These are phyloP conservation scores for Temnothorax longispinosus DNA, from an alignment of 1,140 invertebrate species.

Conservation along the genomic window DNA sequence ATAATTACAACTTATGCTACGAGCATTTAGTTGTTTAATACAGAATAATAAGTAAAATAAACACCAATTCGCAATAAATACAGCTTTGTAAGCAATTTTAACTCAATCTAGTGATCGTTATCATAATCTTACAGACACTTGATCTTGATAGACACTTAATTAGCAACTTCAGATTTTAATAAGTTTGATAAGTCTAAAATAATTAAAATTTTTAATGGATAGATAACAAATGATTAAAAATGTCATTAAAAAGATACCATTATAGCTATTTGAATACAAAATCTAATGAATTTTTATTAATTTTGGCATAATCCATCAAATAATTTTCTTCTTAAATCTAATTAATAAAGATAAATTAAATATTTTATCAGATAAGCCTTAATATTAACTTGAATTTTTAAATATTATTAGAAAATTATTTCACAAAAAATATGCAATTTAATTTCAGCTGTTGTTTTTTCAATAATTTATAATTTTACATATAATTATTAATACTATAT, in stretches of 20 bases:
- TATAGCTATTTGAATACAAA: neutral
- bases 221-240: neutral
- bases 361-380: neutral
- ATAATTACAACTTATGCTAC: neutral
- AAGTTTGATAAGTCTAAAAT: neutral
- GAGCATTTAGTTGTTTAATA: neutral
- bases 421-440: neutral
- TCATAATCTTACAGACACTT: neutral
- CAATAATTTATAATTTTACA: neutral
- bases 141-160: neutral
- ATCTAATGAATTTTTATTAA: neutral
- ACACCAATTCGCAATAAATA: neutral
- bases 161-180: conserved; percentile 1
- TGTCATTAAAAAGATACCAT: neutral
- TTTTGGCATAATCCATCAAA: neutral
- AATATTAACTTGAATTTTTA: neutral
- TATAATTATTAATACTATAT: neutral
- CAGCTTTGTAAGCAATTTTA: neutral
- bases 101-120: neutral
- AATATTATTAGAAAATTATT: neutral
- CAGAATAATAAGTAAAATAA: neutral
- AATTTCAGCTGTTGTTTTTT: neutral
- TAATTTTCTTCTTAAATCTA: neutral
- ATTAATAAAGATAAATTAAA: neutral
- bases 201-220: conserved; percentile 8